Percentiles rank a stretch among this genome's conserved stretches.
Conservation (phyloP, 2,113 vertebrate species). For the Phalacrocorax aristotelis region DNA sequence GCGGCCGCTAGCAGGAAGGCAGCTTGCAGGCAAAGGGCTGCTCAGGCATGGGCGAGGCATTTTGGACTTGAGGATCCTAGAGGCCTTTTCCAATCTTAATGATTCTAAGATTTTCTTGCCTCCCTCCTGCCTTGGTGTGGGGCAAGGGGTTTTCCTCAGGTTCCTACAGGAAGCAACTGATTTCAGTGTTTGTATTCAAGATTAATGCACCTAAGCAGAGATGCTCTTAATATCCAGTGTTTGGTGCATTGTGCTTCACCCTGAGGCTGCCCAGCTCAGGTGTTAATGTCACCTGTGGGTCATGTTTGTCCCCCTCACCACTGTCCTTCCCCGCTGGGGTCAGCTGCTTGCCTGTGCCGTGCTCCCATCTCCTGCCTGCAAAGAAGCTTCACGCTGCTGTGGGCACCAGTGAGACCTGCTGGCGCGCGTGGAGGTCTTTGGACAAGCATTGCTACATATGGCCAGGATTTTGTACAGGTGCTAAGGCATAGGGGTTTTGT, state of each 20-base stretch:
- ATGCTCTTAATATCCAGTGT: background rate
- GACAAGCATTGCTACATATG: background rate
- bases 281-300: background rate
- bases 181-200: background rate
- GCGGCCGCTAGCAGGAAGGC: no score
- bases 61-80: no score
- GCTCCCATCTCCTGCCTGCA: background rate
- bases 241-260: background rate
- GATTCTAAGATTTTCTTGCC: no score
- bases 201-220: background rate
- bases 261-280: background rate
- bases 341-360: rapidly evolving
- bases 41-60: background rate
- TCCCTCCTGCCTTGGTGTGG: background rate
- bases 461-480: background rate
- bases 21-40: rapidly evolving
- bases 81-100: no score
- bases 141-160: background rate
- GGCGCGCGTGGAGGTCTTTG: background rate
- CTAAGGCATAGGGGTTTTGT: background rate
- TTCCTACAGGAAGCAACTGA: background rate
- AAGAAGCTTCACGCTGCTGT: background rate
- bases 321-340: background rate
- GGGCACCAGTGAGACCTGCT: background rate
- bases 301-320: background rate